Evolutionary conservation across 2,888 invertebrate species (phyloP), one percentile per base, ranked within the genome.

Genomic region (Hypselothyrea guttata): DNA sequence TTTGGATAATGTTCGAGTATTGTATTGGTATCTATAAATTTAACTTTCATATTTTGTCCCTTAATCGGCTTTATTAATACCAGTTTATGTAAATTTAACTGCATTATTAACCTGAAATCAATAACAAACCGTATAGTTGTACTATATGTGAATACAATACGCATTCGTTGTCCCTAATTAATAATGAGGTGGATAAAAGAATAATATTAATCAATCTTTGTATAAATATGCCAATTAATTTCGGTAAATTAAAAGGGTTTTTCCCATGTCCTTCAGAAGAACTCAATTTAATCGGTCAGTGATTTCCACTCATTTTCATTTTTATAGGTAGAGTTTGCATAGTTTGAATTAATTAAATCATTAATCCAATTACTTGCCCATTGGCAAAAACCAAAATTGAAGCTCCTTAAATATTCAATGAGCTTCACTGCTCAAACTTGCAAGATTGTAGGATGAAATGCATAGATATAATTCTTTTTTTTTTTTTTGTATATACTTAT

Each of bases 71-170:
- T 66, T 66, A 76, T 84, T 77, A 84, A 77, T 84, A 69, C 63
- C 65, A 66, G 62, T 76, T 84, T 65, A 84, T 84, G 67, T 58
- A 63, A 67, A 82, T 82, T 71, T 65, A 61, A 77, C 64, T 67
- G 56, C 60, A 71, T 61, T 59, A 62, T 82, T 71, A 78, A 71
- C 64, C 69, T 65, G 78, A 84, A 82, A 84, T 77, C 79, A 75
- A 82, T 82, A 78, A 60, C 60, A 37, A n/a, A 18, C 31, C 42
- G 49, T 45, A 58, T 53, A 61, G 59, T 45, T 16, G 18, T 38
- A 48, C 7, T n/a, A n/a, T n/a, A n/a, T 18, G 11, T 9, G 31
- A 8, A 33, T 11, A 40, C 56, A 51, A 56, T 53, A 42, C 37
- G 46, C 57, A 52, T 59, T 67, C 42, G 52, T 56, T 71, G 45